Percentiles rank a stretch among this genome's conserved stretches.
Conservation (phyloP, 2,113 vertebrate species). For the Arizona elegans region DNA sequence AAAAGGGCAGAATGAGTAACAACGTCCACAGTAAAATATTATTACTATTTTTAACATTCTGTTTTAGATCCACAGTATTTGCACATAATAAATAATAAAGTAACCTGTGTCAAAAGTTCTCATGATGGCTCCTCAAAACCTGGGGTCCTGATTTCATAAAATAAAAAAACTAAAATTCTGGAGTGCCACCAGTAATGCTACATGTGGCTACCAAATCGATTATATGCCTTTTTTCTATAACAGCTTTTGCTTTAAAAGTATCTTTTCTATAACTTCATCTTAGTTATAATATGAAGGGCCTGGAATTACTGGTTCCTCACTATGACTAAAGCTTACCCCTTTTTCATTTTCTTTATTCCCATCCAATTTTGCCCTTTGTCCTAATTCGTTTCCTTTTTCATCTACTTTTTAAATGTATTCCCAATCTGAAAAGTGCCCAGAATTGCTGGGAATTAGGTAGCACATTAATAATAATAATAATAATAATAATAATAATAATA, state of each 20-base stretch:
- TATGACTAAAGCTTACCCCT: background rate
- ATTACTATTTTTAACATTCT: background rate
- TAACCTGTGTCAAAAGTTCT: background rate
- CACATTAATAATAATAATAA: background rate
- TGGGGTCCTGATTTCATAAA: background rate
- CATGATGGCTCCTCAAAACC: background rate
- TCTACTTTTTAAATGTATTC: background rate
- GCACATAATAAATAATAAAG: background rate
- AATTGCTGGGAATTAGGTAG: background rate
- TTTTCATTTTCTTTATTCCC: background rate
- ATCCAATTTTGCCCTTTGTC: background rate
- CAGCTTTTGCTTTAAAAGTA: background rate
- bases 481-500: too few species aligned
- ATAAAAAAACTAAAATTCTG: background rate
- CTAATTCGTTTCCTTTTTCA: background rate
- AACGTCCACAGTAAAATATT: background rate
- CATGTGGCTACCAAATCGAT: background rate
- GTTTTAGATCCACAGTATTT: background rate
- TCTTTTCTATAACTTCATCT: background rate
- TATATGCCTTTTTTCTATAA: background rate
- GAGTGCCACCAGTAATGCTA: background rate
- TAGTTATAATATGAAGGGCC: background rate
- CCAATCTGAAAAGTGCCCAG: background rate
- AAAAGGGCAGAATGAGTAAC: background rate
- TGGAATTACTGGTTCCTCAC: background rate